Evolutionary conservation across 2,113 vertebrate species (phyloP).

Genomic region (Nannobrachium achirus): DNA sequence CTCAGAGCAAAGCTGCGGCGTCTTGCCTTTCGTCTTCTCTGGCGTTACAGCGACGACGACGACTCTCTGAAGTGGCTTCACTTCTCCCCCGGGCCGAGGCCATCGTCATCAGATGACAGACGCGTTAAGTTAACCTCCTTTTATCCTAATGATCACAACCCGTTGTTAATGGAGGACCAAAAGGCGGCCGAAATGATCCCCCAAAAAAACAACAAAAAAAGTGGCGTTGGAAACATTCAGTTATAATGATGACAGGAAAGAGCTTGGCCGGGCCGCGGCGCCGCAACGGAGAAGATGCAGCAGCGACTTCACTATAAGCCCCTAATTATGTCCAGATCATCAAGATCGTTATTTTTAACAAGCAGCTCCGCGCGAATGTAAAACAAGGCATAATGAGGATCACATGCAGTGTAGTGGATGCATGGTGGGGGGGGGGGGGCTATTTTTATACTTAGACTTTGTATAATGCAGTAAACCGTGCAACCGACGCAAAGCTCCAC

Average conservation of each 20-base stretch:
- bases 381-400: slow-evolving; percentile 60
- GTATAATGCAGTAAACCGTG: slow-evolving; percentile 6
- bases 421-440: slow-evolving; percentile 11
- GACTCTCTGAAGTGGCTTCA: slow-evolving; percentile 58
- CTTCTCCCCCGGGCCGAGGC: too few species aligned
- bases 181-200: slow-evolving; percentile 61
- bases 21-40: slow-evolving; percentile 50
- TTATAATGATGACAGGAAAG: slow-evolving; percentile 61
- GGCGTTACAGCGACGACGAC: not conserved
- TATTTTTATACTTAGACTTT: slow-evolving; percentile 38
- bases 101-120: too few species aligned
- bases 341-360: slow-evolving; percentile 70
- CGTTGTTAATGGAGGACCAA: slow-evolving; percentile 73
- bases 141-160: slow-evolving; percentile 70
- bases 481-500: not conserved
- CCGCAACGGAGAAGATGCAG: slow-evolving; percentile 19
- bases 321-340: slow-evolving; percentile 67
- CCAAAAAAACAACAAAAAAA: slow-evolving; percentile 38
- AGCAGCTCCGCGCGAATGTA: slow-evolving; percentile 38
- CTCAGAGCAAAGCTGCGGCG: slow-evolving; percentile 50
- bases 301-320: slow-evolving; percentile 50
- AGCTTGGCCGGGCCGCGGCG: slow-evolving; percentile 22
- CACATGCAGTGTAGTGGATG: slow-evolving; percentile 26
- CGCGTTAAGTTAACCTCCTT: slow-evolving; percentile 62
- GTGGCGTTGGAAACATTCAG: slow-evolving; percentile 63